Evolutionary conservation across 2,888 invertebrate species (phyloP), one percentile per base, ranked within the genome.

Genomic region (Limnephilus rhombicus): DNA sequence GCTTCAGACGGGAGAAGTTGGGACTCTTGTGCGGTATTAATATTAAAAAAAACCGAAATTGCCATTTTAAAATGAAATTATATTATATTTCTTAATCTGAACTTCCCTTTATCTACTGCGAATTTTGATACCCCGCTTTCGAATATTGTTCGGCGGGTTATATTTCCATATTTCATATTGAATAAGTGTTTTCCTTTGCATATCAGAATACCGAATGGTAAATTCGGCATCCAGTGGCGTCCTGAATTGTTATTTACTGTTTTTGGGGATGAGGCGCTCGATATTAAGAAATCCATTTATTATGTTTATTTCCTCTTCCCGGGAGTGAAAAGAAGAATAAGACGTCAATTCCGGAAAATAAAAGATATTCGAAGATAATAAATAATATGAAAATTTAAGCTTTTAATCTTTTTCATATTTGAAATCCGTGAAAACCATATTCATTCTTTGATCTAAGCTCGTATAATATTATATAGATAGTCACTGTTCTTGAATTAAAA

Each of bases 101-200:
- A 88, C 87, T 41, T 29, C 91, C 91, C 91, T 81, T 85, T 68
- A 88, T 88, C 80, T 49, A 49, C 81, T 29, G 82, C 81, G 83
- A 88, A 88, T 91, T 81, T 53, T 68, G 87, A 87, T 87, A 91
- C 91, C 49, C 88, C 68, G 85, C 53, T 49, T 80, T 82, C 41
- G 80, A 91, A 68, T 91, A 91, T 80, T 91, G 81, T 87, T 82
- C 87, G 90, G 49, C 88, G 82, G 92, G 89, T 89, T 91, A 91
- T 92, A 92, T 92, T 92, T 85, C 92, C 92, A 93, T 93, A 91
- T 92, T 92, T 93, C 93, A 93, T 93, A 92, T 91, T 91, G 93
- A 93, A 89, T 92, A 92, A 93, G 93, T 91, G 92, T 93, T 92
- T 92, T 92, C 89, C 86, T 92, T 93, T 92, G 92, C 91, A 89